A percentile compares a stretch with the other conserved stretches of the same genome.
These are phyloP conservation scores for Andricus quercusramuli DNA, from an alignment of 2,888 invertebrate species.

Conservation along the genomic window DNA sequence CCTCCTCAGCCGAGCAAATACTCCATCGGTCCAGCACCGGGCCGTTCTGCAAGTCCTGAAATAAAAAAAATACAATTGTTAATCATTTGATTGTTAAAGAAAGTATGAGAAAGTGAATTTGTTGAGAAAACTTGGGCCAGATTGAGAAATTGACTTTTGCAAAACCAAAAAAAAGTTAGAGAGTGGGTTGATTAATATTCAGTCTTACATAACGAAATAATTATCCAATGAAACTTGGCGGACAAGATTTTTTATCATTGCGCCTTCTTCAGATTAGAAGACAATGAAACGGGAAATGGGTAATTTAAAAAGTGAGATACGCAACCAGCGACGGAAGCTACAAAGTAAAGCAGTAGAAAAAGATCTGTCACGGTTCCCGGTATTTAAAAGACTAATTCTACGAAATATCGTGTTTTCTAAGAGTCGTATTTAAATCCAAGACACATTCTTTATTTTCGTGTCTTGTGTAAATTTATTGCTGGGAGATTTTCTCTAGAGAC, in stretches of 20 bases:
- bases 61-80: slow-evolving; percentile 73
- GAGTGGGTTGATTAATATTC: neutral
- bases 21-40: slow-evolving; percentile 92
- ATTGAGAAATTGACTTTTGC: neutral
- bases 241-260: slow-evolving; percentile 24
- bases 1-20: slow-evolving; percentile 92
- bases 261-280: slow-evolving; percentile 18
- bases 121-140: neutral
- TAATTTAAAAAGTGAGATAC: slow-evolving; percentile 32
- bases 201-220: neutral
- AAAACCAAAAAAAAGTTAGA: neutral
- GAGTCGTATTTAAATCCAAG: slow-evolving; percentile 9
- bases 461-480: slow-evolving; percentile 15
- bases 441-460: slow-evolving; percentile 16
- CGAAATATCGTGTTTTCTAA: slow-evolving; percentile 20
- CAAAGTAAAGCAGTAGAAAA: slow-evolving; percentile 25
- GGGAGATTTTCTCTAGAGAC: slow-evolving; percentile 28
- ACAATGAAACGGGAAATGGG: slow-evolving; percentile 39
- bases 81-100: neutral
- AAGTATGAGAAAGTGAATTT: neutral
- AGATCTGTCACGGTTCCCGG: slow-evolving; percentile 7
- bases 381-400: slow-evolving; percentile 9
- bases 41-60: slow-evolving; percentile 90
- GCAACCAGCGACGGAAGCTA: slow-evolving; percentile 21
- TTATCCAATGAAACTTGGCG: slow-evolving; percentile 22